Conservation (phyloP, 2,888 invertebrate genomes). For the Mimumesa dahlbomi region DNA sequence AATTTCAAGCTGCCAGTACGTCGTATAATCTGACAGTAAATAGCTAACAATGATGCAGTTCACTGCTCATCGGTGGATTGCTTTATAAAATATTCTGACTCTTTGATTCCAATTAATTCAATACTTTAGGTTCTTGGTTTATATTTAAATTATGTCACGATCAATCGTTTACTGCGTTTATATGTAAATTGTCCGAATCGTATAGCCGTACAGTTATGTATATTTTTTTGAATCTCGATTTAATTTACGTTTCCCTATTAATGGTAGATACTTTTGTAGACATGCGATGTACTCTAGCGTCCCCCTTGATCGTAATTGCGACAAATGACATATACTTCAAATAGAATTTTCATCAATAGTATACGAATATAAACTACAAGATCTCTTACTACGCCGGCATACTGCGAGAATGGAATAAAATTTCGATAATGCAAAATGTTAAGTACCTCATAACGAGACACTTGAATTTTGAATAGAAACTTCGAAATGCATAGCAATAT, state of each 20-base stretch:
- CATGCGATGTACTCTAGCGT: conserved; percentile 6
- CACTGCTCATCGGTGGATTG: not conserved
- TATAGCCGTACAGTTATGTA: too few species aligned
- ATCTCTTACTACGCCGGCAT: too few species aligned
- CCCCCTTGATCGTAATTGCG: conserved; percentile 1
- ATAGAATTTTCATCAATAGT: conserved; percentile 24
- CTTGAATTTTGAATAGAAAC: conserved; percentile 12
- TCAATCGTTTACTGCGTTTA: too few species aligned
- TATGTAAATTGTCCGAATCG: too few species aligned
- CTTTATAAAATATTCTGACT: too few species aligned
- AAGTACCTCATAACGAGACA: not conserved
- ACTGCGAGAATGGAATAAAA: conserved; percentile 2
- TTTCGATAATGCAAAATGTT: too few species aligned
- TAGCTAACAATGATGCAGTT: not conserved
- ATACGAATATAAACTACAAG: too few species aligned
- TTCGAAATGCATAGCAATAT: conserved; percentile 15
- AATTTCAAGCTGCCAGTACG: conserved; percentile 39
- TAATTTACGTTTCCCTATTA: not conserved
- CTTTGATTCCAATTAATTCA: too few species aligned
- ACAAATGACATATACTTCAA: conserved; percentile 15
- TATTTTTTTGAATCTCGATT: too few species aligned
- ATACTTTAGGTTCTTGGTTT: too few species aligned
- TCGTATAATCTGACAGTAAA: conserved; percentile 23
- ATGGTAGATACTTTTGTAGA: not conserved
- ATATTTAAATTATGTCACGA: too few species aligned